Evolutionary conservation across 2,888 invertebrate species (phyloP).

Genomic region (Lithophane socia): DNA sequence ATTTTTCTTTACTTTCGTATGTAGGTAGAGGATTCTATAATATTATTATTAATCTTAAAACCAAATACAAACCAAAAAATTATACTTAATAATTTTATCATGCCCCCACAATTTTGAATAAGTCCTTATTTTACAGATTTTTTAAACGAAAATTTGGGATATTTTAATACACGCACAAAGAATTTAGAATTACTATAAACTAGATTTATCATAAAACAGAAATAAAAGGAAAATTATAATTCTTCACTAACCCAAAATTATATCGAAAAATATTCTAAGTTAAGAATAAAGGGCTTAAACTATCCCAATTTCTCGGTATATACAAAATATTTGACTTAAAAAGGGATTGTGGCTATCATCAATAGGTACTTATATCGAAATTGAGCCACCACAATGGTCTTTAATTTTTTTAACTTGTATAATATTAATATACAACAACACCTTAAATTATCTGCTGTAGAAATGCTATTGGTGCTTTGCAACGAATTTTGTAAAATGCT

Average conservation of each 20-base stretch:
- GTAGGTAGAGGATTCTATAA: slow-evolving; percentile 28
- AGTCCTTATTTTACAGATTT: slow-evolving; percentile 73
- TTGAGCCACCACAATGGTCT: slow-evolving; percentile 79
- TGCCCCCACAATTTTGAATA: slow-evolving; percentile 77
- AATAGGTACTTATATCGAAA: slow-evolving; percentile 74
- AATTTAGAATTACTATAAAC: slow-evolving; percentile 31
- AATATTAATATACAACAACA: slow-evolving; percentile 72
- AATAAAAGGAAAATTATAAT: slow-evolving; percentile 3
- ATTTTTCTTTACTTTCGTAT: slow-evolving; percentile 1
- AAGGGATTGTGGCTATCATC: slow-evolving; percentile 73
- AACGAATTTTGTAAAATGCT: slow-evolving; percentile 61
- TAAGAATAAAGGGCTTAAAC: slow-evolving; percentile 59
- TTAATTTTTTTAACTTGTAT: slow-evolving; percentile 66
- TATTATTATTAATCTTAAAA: slow-evolving; percentile 41
- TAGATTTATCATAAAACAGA: slow-evolving; percentile 32
- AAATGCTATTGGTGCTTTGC: slow-evolving; percentile 70
- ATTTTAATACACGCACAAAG: slow-evolving; percentile 68
- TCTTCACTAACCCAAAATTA: slow-evolving; percentile 31
- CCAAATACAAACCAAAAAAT: slow-evolving; percentile 40
- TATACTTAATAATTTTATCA: slow-evolving; percentile 52
- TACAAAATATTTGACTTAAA: slow-evolving; percentile 69
- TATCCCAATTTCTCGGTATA: slow-evolving; percentile 69
- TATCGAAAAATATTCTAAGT: slow-evolving; percentile 29
- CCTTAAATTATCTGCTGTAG: slow-evolving; percentile 63
- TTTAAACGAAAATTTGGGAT: slow-evolving; percentile 70